Base-by-base conservation (phyloP, 2,888 invertebrate species). In the Noctuana brunneofusca region DNA sequence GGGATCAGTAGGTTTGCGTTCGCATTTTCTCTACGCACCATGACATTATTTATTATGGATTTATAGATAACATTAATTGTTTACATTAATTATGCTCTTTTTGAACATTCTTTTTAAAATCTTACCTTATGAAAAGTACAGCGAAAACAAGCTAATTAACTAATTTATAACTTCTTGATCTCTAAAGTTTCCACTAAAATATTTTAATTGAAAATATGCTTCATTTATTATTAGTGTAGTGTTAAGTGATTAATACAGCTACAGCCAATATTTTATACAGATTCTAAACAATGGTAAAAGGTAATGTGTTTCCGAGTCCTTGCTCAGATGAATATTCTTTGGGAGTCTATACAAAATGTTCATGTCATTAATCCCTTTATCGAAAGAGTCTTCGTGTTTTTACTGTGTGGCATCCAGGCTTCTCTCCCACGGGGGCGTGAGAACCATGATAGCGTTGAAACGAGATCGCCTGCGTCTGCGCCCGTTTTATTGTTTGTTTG, bases 341-440 rank as follows among this genome's bases (percentile, higher is more conserved):
- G 38, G 38, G 14, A 38, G 41, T 41, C 2, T 2, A n/a, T 16
- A 12, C 8, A 22, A 24, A 49, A 50, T 30, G 8, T 14, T 27
- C 6, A 16, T 50, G 30, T 16, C 14, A 41, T 50, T 30, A 59
- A 32, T 32, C 59, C 30, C 22, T 53, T 53, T 46, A 38, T 60
- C 52, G 1, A 52, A 5, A 53, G 22, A 22, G 12, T 58, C 48
- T 48, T 53, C 1, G 18, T 48, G 35, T 35, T 48, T 48, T 35
- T 41, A 41, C 50, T 38, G 14, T 54, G 9, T 54, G 35, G 49
- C 54, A 46, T 62, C 54, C 60, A 24, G 54, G 11, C 59, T 2
- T 12, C 43, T 65, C 67, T 73, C 70, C 68, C 73, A 70, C 71
- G 70, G 65, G 66, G 70, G 68, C 75, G 77, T 76, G 77, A 69